These are phyloP conservation scores for Drosophila insularis DNA, from an alignment of 1,140 invertebrate genomes.

Conservation along the genomic window DNA sequence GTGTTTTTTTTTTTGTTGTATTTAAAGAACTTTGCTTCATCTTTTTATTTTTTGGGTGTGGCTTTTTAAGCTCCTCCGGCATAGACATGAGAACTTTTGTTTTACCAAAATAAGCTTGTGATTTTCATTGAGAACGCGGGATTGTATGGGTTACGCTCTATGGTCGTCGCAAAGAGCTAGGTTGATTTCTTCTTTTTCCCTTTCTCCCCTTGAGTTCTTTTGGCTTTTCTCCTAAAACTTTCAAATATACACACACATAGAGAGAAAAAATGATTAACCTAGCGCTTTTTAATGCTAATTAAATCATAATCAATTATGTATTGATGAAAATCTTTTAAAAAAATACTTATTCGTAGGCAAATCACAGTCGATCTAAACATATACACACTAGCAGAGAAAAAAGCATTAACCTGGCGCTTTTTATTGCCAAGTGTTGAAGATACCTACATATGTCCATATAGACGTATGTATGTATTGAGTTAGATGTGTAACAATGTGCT, in stretches of 20 bases:
- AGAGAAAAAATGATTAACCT: constrained; percentile 58
- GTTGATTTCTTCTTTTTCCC: not conserved
- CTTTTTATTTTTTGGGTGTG: constrained; percentile 10
- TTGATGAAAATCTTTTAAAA: too few species aligned
- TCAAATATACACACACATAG: constrained; percentile 37
- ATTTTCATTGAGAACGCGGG: constrained; percentile 15
- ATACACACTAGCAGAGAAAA: too few species aligned
- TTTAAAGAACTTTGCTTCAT: not conserved
- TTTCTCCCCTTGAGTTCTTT: constrained; percentile 3
- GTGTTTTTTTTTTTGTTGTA: not conserved
- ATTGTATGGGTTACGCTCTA: constrained; percentile 14
- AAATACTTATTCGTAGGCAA: too few species aligned
- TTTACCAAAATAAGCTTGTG: constrained; percentile 11
- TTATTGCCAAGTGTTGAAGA: constrained; percentile 17
- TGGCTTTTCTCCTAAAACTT: constrained; percentile 71
- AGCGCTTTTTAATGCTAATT: constrained; percentile 55
- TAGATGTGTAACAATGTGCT: constrained; percentile 28
- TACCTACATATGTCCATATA: constrained; percentile 17
- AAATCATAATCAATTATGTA: too few species aligned
- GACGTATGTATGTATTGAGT: constrained; percentile 2
- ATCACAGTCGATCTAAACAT: too few species aligned
- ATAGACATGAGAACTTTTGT: not conserved
- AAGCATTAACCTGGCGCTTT: constrained; percentile 71
- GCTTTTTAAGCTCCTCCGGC: constrained; percentile 30
- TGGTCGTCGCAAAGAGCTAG: not conserved